phyloP scores from a whole-genome alignment of 2,113 vertebrate genomes.

The Craseonycteris thonglongyai region DNA sequence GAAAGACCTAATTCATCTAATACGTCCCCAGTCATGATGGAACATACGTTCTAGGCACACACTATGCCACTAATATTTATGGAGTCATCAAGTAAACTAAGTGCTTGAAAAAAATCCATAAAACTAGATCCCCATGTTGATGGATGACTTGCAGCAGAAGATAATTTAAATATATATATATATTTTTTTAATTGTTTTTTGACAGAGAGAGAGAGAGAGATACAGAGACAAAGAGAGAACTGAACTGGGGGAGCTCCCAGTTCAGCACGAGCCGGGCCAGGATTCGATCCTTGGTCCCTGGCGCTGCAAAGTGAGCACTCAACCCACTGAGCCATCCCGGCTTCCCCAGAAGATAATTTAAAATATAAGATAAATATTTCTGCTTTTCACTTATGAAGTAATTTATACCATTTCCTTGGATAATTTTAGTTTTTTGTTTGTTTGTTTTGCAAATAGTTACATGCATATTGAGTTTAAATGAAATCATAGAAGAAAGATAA shows the following conservation, averaged over 20 bases:
- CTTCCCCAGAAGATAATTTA: no score
- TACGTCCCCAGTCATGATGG: not conserved
- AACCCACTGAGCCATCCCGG: no score
- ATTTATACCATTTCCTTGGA: not conserved
- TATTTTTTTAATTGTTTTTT: no score
- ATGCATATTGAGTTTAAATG: not conserved
- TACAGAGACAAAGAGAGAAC: no score
- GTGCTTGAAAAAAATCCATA: not conserved
- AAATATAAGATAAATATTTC: conserved; percentile 25
- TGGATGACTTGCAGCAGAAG: not conserved
- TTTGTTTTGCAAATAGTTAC: not conserved
- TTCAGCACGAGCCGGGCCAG: no score
- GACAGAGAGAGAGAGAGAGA: no score
- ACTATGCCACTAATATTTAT: not conserved
- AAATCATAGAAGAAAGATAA: not conserved
- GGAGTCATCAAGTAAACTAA: not conserved
- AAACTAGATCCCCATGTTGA: not conserved
- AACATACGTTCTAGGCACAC: not conserved
- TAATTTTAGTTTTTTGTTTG: not conserved
- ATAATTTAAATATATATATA: no score
- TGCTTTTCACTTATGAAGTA: not conserved
- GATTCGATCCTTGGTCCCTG: no score
- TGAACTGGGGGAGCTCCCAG: no score
- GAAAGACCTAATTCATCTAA: not conserved
- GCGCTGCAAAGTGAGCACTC: no score